Evolutionary conservation across 2,888 invertebrate genomes (phyloP), one percentile per base, ranked within the genome.

Genomic region (Zele albiditarsus): DNA sequence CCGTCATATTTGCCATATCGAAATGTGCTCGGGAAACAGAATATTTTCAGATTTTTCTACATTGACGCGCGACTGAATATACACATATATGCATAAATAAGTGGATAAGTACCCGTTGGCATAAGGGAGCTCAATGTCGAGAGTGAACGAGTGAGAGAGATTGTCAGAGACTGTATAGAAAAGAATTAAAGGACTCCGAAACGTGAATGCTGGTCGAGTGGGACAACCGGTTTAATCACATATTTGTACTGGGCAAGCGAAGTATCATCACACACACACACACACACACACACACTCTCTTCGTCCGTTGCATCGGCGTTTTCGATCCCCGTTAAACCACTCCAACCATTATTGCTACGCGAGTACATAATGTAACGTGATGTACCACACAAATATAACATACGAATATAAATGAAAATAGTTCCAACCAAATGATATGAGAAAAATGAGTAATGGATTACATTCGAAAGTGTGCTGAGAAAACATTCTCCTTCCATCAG

Each of bases 191-290:
- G 77, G 77, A 79, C 80, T 78, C 77, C 81, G 2, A 77, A 83
- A 78, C 79, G 81, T 79, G 83, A 80, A 81, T 81, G 81, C 80
- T 81, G 77, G 80, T 46, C 12, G 20, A 62, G 27, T 38, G 25
- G 28, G 60, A 81, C 82, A 84, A 86, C 86, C 86, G 86, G 86
- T 87, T 81, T 84, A 81, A 87, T 86, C 87, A 81, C 86, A 86
- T 86, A 85, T 82, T 86, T 86, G 83, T 81, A 82, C 77, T 73
- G 79, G 79, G 77, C 79, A 83, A 84, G 83, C 82, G 82, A n/a
- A 16, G n/a, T 46, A n/a, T n/a, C 16, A n/a, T 16, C 46, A n/a
- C 46, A 3, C n/a, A n/a, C 46, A 46, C 46, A n/a, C 46, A 3
- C n/a, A n/a, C 46, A 38, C 38, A 8, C 8, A 14, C 38, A 38